phyloP scores from a whole-genome alignment of 2,113 vertebrate genomes.

The Grammomys dolichurus region DNA sequence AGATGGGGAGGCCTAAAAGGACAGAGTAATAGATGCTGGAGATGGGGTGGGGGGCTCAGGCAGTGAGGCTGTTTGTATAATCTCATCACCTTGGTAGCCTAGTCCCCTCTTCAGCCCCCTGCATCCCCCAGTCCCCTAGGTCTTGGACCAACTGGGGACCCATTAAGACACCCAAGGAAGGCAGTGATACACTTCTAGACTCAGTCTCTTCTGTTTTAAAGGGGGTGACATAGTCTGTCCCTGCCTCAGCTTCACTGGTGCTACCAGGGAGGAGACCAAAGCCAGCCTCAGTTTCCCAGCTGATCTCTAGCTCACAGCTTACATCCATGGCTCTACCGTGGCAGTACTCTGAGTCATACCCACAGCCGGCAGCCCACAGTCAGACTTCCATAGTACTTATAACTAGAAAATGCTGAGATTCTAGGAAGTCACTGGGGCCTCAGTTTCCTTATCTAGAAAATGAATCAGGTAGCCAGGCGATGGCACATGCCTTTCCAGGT shows the following conservation, averaged over 20 bases:
- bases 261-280: background rate
- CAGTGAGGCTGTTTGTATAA: background rate
- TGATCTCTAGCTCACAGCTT: background rate
- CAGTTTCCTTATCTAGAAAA: constrained; percentile 8
- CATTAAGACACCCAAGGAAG: background rate
- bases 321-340: background rate
- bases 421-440: background rate
- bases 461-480: background rate
- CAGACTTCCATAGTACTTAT: background rate
- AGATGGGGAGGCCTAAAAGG: background rate
- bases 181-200: background rate
- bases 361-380: background rate
- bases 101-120: background rate
- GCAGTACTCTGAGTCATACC: background rate
- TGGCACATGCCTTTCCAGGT: background rate
- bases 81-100: background rate
- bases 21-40: background rate
- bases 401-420: background rate
- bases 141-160: background rate
- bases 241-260: background rate
- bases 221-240: background rate
- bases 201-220: background rate
- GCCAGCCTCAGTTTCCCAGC: background rate
- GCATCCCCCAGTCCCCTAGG: background rate
- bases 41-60: too few species aligned